These are phyloP conservation scores for Acanthiza pusilla DNA, from an alignment of 2,797 vertebrate genomes.

Conservation along the genomic window DNA sequence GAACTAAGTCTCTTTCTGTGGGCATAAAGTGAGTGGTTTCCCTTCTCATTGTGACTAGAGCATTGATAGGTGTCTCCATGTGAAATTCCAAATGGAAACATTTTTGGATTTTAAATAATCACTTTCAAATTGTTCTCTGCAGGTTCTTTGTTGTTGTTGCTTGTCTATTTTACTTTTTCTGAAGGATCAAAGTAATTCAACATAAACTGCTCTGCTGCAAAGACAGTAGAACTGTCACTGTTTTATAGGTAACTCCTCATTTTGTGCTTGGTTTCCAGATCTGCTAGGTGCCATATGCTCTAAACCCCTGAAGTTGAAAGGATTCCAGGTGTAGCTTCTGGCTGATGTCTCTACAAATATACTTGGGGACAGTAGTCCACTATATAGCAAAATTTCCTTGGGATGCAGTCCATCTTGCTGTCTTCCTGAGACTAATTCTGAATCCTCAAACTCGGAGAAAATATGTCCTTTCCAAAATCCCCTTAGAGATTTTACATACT, in stretches of 20 bases:
- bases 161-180: not conserved
- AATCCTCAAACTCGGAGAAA: not conserved
- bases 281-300: not conserved
- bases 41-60: not conserved
- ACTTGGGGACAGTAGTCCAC: not conserved
- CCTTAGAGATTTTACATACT: not conserved
- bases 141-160: not conserved
- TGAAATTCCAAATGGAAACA: not conserved
- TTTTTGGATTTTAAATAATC: not conserved
- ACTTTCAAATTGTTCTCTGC: not conserved
- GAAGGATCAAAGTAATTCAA: not conserved
- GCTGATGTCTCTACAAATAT: not conserved
- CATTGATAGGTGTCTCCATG: not conserved
- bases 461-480: not conserved
- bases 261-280: not conserved
- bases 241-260: not conserved
- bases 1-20: not conserved
- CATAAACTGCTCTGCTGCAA: not conserved
- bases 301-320: not conserved
- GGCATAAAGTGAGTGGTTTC: not conserved
- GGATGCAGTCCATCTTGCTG: not conserved
- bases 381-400: not conserved
- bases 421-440: not conserved
- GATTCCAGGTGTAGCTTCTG: not conserved
- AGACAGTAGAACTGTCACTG: fast-evolving